Conservation (phyloP, 2,888 invertebrate genomes). For the Creontiades dilutus region DNA sequence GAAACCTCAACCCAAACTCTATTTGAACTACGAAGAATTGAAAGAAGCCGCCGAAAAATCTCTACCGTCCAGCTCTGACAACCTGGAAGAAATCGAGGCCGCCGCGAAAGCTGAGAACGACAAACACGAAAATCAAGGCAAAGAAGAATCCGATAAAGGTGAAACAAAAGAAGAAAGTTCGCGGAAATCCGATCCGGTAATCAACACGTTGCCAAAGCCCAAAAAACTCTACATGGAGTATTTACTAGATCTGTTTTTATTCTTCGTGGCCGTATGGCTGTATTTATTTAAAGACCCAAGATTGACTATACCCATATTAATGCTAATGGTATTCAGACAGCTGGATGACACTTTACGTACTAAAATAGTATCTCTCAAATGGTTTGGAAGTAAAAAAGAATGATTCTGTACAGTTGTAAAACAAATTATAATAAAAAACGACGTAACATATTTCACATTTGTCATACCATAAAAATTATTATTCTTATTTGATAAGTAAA, state of each 20-base stretch:
- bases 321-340: conserved; percentile 88
- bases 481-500: conserved; percentile 52
- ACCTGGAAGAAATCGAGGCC: conserved; percentile 48
- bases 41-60: conserved; percentile 82
- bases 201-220: conserved; percentile 42
- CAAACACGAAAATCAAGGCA: background rate
- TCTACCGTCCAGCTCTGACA: background rate
- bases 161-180: conserved; percentile 15
- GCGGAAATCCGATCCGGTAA: background rate
- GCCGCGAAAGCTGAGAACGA: conserved; percentile 14
- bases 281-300: conserved; percentile 90
- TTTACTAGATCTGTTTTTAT: conserved; percentile 86
- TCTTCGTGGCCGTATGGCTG: conserved; percentile 88
- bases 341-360: conserved; percentile 84
- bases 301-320: conserved; percentile 88
- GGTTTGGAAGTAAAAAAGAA: conserved; percentile 57
- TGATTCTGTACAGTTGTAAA: conserved; percentile 39
- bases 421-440: background rate
- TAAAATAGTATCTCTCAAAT: conserved; percentile 76
- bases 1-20: conserved; percentile 80
- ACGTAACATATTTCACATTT: conserved; percentile 30
- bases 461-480: conserved; percentile 9
- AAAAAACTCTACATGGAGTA: conserved; percentile 83
- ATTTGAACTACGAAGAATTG: conserved; percentile 83
- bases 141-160: background rate